phyloP scores from a whole-genome alignment of 2,113 vertebrate genomes.

The Carassius carassius region DNA sequence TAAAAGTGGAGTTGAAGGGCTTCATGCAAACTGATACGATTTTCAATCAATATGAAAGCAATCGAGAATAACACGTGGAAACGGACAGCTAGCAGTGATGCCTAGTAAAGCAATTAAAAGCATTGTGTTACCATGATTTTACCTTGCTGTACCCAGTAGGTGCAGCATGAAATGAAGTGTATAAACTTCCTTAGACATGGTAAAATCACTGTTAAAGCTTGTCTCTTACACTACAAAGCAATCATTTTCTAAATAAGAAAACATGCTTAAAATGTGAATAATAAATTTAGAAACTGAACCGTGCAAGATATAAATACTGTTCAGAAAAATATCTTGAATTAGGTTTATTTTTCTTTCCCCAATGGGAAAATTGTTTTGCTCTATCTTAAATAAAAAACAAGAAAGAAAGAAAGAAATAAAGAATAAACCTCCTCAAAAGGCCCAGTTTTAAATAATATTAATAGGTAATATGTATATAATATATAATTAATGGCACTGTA shows the following conservation, averaged over 20 bases:
- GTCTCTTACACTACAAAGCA: background rate
- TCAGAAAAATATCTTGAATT: background rate
- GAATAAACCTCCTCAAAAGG: background rate
- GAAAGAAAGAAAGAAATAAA: too few relatives aligned
- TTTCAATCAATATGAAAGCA: background rate
- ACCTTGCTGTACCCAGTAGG: background rate
- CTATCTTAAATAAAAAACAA: background rate
- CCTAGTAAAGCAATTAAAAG: background rate
- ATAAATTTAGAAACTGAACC: too few relatives aligned
- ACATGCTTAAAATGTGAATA: too few relatives aligned
- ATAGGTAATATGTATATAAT: too few relatives aligned
- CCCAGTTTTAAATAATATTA: background rate
- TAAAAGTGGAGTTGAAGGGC: background rate
- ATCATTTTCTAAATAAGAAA: background rate
- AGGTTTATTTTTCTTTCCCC: background rate
- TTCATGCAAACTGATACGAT: conserved; percentile 1
- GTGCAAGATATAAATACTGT: background rate
- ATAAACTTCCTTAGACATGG: background rate
- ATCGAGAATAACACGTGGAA: background rate
- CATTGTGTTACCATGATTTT: background rate
- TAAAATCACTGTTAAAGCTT: background rate
- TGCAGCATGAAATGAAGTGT: background rate
- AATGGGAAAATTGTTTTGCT: background rate
- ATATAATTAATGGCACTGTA: background rate
- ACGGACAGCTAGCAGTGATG: background rate